Percentiles rank a stretch among this genome's conserved stretches.
phyloP scores from a whole-genome alignment of 2,113 vertebrate genomes.

The Zosterops lateralis region DNA sequence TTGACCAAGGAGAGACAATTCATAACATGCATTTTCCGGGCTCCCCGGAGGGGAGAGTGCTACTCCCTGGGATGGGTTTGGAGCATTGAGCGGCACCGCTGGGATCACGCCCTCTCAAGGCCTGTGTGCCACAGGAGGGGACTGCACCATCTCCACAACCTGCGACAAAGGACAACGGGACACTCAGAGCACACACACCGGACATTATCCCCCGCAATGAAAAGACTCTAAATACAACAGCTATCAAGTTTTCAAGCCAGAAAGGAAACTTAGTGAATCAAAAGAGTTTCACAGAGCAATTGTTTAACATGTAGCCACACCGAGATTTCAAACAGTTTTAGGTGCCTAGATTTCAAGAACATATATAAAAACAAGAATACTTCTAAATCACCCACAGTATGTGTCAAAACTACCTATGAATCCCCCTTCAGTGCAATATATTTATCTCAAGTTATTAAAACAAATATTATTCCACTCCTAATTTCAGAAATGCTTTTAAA shows the following conservation, averaged over 20 bases:
- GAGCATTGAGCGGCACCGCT: background rate
- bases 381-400: background rate
- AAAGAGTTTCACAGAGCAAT: background rate
- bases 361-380: background rate
- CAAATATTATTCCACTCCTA: background rate
- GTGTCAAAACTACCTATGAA: background rate
- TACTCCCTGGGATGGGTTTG: slow-evolving; percentile 46
- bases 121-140: background rate
- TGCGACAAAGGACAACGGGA: slow-evolving; percentile 22
- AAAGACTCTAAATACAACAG: background rate
- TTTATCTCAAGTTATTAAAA: background rate
- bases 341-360: background rate
- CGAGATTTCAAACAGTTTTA: background rate
- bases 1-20: slow-evolving; percentile 84
- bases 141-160: slow-evolving; percentile 51
- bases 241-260: background rate
- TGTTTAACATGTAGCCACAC: background rate
- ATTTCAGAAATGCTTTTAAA: background rate
- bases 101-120: background rate
- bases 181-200: background rate
- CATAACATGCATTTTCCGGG: slow-evolving; percentile 88
- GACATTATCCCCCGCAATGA: background rate
- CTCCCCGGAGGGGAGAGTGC: slow-evolving; percentile 62
- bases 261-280: background rate
- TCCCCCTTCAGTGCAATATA: background rate